Evolutionary conservation across 2,888 invertebrate species (phyloP).

Genomic region (Agriopis leucophaearia): DNA sequence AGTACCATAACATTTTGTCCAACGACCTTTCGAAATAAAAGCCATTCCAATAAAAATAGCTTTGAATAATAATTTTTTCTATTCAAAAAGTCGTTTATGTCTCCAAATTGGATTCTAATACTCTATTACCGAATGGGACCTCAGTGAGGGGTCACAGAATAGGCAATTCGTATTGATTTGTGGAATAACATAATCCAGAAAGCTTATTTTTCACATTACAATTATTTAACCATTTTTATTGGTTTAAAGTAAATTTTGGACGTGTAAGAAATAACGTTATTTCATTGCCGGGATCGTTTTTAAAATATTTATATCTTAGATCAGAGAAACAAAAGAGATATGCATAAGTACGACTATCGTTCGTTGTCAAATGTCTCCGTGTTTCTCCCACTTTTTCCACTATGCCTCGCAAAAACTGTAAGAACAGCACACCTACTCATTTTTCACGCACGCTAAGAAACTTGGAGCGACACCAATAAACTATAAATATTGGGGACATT

Average conservation of each 20-base stretch:
- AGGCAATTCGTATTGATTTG: slow-evolving; percentile 42
- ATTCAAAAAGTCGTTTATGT: slow-evolving; percentile 39
- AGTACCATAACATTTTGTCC: slow-evolving; percentile 3
- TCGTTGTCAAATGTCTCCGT: too few species aligned
- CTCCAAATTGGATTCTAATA: slow-evolving; percentile 42
- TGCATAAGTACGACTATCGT: too few species aligned
- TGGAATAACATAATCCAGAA: slow-evolving; percentile 47
- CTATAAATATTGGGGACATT: too few species aligned
- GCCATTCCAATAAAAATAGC: slow-evolving; percentile 23
- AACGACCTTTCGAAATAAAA: slow-evolving; percentile 22
- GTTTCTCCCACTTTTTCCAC: too few species aligned
- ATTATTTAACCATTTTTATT: slow-evolving; percentile 45
- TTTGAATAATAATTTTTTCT: slow-evolving; percentile 35
- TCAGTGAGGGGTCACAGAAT: slow-evolving; percentile 41
- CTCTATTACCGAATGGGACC: slow-evolving; percentile 35
- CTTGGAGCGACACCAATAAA: too few species aligned
- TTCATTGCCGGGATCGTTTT: slow-evolving; percentile 29
- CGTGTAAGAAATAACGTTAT: slow-evolving; percentile 39
- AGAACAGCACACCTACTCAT: too few species aligned
- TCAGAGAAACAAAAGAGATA: too few species aligned
- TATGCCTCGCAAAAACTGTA: too few species aligned
- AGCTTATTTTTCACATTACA: slow-evolving; percentile 44
- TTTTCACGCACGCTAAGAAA: too few species aligned
- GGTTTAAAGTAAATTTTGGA: slow-evolving; percentile 37
- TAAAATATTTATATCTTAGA: slow-evolving; percentile 1